These are phyloP conservation scores for Thymelicus sylvestris DNA, from an alignment of 2,888 invertebrate genomes.

Conservation along the genomic window DNA sequence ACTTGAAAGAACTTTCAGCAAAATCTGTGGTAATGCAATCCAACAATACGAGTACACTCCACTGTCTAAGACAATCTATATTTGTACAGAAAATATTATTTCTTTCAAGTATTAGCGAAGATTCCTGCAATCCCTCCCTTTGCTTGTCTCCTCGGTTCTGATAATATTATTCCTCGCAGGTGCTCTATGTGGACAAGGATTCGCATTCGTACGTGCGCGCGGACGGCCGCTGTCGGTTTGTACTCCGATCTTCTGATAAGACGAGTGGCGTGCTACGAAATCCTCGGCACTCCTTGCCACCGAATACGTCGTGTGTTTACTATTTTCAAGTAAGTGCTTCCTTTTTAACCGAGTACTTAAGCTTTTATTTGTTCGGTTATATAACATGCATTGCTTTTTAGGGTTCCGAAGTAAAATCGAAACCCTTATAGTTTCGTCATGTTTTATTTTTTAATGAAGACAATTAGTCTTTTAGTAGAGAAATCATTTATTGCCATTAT, in stretches of 20 bases:
- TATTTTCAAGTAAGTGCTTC: slow-evolving; percentile 84
- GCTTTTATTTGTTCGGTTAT: too few relatives aligned
- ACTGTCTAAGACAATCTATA: background rate
- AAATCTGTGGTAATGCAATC: background rate
- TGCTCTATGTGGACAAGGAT: slow-evolving; percentile 90
- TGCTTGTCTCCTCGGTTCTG: slow-evolving; percentile 4
- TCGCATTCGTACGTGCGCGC: slow-evolving; percentile 90
- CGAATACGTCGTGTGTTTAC: slow-evolving; percentile 93
- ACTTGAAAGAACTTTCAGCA: background rate
- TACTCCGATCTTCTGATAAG: slow-evolving; percentile 90
- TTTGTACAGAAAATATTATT: slow-evolving; percentile 22
- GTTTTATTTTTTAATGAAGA: too few relatives aligned
- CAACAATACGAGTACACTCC: background rate
- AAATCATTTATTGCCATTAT: too few relatives aligned
- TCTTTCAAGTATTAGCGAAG: slow-evolving; percentile 1
- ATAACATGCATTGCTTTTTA: too few relatives aligned
- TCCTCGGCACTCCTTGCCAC: slow-evolving; percentile 91
- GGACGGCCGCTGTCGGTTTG: slow-evolving; percentile 90
- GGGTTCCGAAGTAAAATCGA: too few relatives aligned
- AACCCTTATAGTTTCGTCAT: too few relatives aligned
- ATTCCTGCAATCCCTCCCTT: slow-evolving; percentile 12
- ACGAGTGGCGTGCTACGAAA: slow-evolving; percentile 90
- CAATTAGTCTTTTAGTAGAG: too few relatives aligned
- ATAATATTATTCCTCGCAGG: slow-evolving; percentile 68
- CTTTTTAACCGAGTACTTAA: background rate